A percentile compares a stretch with the other conserved stretches of the same genome.
These are phyloP conservation scores for Cotesia glomerata DNA, from an alignment of 1,140 invertebrate genomes.

Conservation along the genomic window DNA sequence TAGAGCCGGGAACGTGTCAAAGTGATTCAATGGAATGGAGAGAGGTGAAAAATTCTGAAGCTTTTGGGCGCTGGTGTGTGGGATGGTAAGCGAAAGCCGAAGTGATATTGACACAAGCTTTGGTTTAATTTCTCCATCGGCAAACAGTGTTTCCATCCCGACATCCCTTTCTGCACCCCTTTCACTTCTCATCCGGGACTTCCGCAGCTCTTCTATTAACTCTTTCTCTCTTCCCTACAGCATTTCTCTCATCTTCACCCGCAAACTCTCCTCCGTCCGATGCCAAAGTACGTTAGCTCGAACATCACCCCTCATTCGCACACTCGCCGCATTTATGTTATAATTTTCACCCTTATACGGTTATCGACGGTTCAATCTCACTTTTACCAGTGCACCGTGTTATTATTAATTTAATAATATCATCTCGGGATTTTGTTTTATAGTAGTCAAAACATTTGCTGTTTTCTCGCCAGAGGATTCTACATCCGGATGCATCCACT, in stretches of 20 bases:
- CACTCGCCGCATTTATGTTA: too few relatives aligned
- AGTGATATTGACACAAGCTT: constrained; percentile 60
- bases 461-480: constrained; percentile 9
- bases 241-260: neutral
- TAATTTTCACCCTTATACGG: neutral
- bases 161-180: constrained; percentile 19
- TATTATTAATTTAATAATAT: too few relatives aligned
- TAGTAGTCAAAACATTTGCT: neutral
- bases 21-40: constrained; percentile 32
- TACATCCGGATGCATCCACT: constrained; percentile 48
- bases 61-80: neutral
- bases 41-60: neutral
- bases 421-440: too few relatives aligned
- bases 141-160: constrained; percentile 57
- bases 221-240: neutral
- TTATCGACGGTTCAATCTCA: too few relatives aligned
- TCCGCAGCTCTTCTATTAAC: neutral
- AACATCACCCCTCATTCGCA: constrained; percentile 24
- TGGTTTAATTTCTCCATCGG: constrained; percentile 60
- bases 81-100: constrained; percentile 53
- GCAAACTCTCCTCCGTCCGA: neutral
- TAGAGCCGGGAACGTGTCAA: neutral
- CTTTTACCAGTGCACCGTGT: too few relatives aligned
- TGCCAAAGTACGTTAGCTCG: constrained; percentile 23
- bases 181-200: neutral